Base-by-base conservation (phyloP, 37 sponge, comb jelly and placozoan species). In the Halichondria panicea region DNA sequence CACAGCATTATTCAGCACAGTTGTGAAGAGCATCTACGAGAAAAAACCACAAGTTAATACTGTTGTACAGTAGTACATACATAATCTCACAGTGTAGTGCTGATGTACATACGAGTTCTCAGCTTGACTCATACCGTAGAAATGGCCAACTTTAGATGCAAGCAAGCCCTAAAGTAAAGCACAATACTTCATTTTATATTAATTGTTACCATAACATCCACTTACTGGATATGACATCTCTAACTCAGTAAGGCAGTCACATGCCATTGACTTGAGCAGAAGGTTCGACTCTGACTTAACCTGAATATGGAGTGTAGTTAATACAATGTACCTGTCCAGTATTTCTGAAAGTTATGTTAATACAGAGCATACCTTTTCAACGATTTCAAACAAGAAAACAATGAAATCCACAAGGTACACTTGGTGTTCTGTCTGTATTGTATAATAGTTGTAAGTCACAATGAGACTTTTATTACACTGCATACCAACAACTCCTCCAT, bases 51-150 rank as follows among this genome's bases (percentile, higher is more conserved):
- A 38, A 4, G 5, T 38, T 61, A 32, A 15, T 60, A 40, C 36
- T 4, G 35, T 4, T 31, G 19, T 36, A 1, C 55, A 54, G 13
- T 3, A 24, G 4, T 22, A 15, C 6, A 22, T n/a, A 40, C 5
- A 74, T 33, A 31, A 70, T n/a, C 58, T 54, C 57, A 86, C 86
- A 68, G 79, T 78, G 80, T 86, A 86, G 59, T 79, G 48, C 45
- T 86, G 86, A 40, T 78, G 79, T 43, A 86, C 67, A 42, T 59
- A 72, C 5, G 86, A 78, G 46, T 72, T 86, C 58, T 86, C 86
- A 22, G 86, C 80, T 43, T 68, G 74, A 66, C 86, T 72, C 86
- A 86, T 65, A 19, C 59, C 75, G 65, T 73, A 79, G 61, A 86
- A 79, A 43, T 86, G 86, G 34, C 86, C 86, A 35, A 86, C 59